Percentiles rank a stretch among this genome's conserved stretches.
Evolutionary conservation across 2,888 invertebrate genomes (phyloP).

Genomic region (Brachylomia viminalis): DNA sequence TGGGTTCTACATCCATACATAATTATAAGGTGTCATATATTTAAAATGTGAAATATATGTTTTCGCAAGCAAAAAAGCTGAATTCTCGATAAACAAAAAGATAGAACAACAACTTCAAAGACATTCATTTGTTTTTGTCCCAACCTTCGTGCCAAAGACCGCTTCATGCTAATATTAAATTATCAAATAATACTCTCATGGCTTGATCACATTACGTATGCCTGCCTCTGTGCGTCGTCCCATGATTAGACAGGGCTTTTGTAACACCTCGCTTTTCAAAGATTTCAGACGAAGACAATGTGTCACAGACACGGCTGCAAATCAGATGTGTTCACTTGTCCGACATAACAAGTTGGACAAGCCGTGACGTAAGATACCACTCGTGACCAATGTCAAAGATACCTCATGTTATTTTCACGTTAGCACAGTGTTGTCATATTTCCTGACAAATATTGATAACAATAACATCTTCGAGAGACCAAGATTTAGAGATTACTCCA

Average conservation of each 20-base stretch:
- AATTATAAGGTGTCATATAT: background rate
- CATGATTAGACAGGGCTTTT: slow-evolving; percentile 70
- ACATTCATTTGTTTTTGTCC: slow-evolving; percentile 34
- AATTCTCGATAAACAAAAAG: background rate
- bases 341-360: slow-evolving; percentile 79
- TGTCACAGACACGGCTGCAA: slow-evolving; percentile 82
- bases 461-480: slow-evolving; percentile 39
- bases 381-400: slow-evolving; percentile 73
- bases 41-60: slow-evolving; percentile 10
- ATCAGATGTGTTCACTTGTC: slow-evolving; percentile 76
- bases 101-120: slow-evolving; percentile 2
- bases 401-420: slow-evolving; percentile 71
- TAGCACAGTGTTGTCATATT: slow-evolving; percentile 68
- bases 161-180: slow-evolving; percentile 61
- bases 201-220: slow-evolving; percentile 40
- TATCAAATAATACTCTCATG: slow-evolving; percentile 40
- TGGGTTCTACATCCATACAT: background rate
- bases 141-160: slow-evolving; percentile 38
- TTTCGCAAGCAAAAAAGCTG: background rate
- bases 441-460: slow-evolving; percentile 71
- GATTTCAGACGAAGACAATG: slow-evolving; percentile 77
- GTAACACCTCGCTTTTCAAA: slow-evolving; percentile 66
- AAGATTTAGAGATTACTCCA: slow-evolving; percentile 40
- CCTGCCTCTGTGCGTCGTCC: slow-evolving; percentile 49
- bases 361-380: slow-evolving; percentile 77